These are phyloP conservation scores for Forbesichthys papilliferus DNA, from an alignment of 2,113 vertebrate genomes.

Conservation along the genomic window DNA sequence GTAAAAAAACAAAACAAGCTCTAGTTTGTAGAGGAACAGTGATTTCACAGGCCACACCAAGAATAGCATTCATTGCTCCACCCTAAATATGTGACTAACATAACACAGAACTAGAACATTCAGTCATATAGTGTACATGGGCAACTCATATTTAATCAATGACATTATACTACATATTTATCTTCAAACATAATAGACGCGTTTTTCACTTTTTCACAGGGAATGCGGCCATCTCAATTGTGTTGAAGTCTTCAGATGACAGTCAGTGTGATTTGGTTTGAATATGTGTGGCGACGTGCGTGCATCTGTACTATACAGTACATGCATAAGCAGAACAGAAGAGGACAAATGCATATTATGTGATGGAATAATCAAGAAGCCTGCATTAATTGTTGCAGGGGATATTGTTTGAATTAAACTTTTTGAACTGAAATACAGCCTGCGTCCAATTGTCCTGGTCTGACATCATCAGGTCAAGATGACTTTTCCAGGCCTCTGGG, in stretches of 20 bases:
- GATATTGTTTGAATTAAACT: slow-evolving; percentile 30
- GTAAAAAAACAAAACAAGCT: slow-evolving; percentile 3
- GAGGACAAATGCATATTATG: no score
- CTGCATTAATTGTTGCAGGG: background rate
- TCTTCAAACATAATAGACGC: background rate
- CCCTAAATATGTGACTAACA: no score
- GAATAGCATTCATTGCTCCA: background rate
- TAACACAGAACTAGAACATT: no score
- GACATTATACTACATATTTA: background rate
- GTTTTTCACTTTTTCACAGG: no score
- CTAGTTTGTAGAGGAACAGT: background rate
- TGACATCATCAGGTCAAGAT: slow-evolving; percentile 19
- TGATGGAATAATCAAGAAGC: no score
- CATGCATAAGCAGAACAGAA: no score
- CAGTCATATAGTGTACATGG: no score
- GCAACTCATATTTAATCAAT: background rate
- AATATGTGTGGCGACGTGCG: no score
- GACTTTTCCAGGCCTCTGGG: slow-evolving; percentile 51
- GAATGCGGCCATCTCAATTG: no score
- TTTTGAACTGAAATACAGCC: slow-evolving; percentile 1
- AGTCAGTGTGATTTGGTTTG: no score
- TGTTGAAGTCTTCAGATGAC: no score
- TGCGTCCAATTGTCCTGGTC: background rate
- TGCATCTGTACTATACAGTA: no score
- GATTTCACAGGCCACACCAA: background rate